Percentiles rank a stretch among this genome's conserved stretches.
These are phyloP conservation scores for Drosophila meridionalis DNA, from an alignment of 2,888 invertebrate species.

Conservation along the genomic window DNA sequence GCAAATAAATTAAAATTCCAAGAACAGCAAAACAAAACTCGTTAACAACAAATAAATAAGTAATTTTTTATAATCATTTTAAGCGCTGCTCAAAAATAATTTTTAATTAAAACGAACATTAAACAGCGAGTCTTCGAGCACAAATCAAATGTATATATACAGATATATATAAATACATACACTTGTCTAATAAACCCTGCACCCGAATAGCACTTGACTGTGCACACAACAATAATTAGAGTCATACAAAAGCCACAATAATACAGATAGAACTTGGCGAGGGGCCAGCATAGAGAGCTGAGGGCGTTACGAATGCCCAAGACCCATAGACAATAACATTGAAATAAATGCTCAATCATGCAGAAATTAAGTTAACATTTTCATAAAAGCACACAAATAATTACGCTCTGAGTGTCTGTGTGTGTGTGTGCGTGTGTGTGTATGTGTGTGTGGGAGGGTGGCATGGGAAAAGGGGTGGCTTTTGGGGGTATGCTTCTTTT, in stretches of 20 bases:
- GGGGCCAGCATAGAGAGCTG: background rate
- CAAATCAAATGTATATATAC: background rate
- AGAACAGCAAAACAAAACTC: background rate
- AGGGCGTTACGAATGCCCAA: conserved; percentile 31
- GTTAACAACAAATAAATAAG: background rate
- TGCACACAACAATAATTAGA: conserved; percentile 18
- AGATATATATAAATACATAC: background rate
- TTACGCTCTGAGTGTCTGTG: conserved; percentile 30
- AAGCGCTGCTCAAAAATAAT: background rate
- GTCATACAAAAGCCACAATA: conserved; percentile 30
- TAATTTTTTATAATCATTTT: background rate
- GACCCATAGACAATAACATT: conserved; percentile 62
- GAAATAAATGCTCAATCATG: conserved; percentile 74
- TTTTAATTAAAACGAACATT: conserved; percentile 6
- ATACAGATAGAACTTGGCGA: conserved; percentile 9
- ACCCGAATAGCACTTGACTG: conserved; percentile 8
- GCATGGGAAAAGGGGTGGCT: background rate
- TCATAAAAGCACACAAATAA: conserved; percentile 56
- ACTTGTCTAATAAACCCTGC: background rate
- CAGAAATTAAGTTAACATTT: conserved; percentile 73
- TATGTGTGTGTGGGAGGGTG: background rate
- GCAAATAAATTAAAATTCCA: background rate
- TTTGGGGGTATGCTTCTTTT: background rate
- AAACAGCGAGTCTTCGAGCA: background rate
- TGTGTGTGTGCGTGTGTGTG: background rate